Evolutionary conservation across 2,888 invertebrate species (phyloP).

Genomic region (Idaea dimidiata): DNA sequence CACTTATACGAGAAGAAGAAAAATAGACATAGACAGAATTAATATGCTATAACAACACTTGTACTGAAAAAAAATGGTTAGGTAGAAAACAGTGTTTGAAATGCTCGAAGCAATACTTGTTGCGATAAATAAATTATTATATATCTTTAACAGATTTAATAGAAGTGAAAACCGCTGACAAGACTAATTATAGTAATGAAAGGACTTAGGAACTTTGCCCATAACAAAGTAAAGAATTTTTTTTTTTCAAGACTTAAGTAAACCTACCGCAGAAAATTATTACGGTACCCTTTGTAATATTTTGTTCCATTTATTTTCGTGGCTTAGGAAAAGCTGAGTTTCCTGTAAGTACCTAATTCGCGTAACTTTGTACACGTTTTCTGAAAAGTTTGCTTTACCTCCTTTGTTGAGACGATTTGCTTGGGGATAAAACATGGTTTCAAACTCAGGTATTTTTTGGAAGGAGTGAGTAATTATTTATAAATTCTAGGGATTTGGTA

Average conservation of each 20-base stretch:
- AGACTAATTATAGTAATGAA: slow-evolving; percentile 4
- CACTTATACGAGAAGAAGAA: no score
- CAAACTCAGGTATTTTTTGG: not conserved
- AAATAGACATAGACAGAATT: no score
- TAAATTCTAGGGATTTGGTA: not conserved
- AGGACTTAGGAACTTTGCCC: slow-evolving; percentile 10
- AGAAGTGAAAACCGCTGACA: not conserved
- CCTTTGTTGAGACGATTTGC: slow-evolving; percentile 1
- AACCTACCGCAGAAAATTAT: slow-evolving; percentile 14
- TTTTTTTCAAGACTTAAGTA: slow-evolving; percentile 12
- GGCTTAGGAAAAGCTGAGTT: not conserved
- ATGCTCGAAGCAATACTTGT: no score
- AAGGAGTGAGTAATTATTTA: not conserved
- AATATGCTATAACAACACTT: no score
- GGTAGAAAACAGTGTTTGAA: no score
- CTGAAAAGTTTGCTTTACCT: slow-evolving; percentile 7
- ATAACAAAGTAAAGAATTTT: slow-evolving; percentile 17
- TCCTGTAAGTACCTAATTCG: slow-evolving; percentile 19
- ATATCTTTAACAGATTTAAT: not conserved
- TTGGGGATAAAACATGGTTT: not conserved
- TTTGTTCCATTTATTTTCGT: slow-evolving; percentile 6
- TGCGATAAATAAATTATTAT: not conserved
- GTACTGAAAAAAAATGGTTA: no score
- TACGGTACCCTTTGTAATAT: slow-evolving; percentile 17
- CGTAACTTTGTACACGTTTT: slow-evolving; percentile 1